These are phyloP conservation scores for Caranx melampygus DNA, from an alignment of 2,113 vertebrate genomes.

Conservation along the genomic window DNA sequence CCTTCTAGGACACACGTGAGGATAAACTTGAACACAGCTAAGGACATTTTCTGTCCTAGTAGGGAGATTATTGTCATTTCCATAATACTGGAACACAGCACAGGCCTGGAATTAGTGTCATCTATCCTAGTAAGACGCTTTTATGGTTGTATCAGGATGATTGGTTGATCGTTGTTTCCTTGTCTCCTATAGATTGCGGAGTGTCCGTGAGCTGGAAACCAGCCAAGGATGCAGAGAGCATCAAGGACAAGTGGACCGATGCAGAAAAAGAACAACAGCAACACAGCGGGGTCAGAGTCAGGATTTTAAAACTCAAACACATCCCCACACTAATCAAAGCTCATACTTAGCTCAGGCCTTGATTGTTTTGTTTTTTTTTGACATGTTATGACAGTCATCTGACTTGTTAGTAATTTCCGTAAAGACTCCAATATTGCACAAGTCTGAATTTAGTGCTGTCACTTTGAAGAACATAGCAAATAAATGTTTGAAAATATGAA, in stretches of 20 bases:
- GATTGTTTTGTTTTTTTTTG: background rate
- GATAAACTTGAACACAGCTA: too few relatives aligned
- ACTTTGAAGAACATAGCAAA: background rate
- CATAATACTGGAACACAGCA: too few relatives aligned
- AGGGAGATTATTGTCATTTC: too few relatives aligned
- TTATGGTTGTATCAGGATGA: background rate
- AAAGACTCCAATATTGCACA: background rate
- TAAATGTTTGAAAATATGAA: too few relatives aligned
- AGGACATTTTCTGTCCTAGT: too few relatives aligned
- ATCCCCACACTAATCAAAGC: background rate
- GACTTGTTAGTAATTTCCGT: too few relatives aligned
- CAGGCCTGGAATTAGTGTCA: too few relatives aligned
- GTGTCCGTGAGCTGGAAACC: slow-evolving; percentile 69
- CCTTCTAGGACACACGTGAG: too few relatives aligned
- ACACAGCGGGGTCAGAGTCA: slow-evolving; percentile 32
- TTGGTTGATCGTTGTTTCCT: slow-evolving; percentile 2
- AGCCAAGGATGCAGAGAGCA: background rate
- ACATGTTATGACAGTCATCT: background rate
- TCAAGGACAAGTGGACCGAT: slow-evolving; percentile 42
- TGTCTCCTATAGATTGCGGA: slow-evolving; percentile 62
- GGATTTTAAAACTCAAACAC: background rate
- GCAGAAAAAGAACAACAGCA: slow-evolving; percentile 27
- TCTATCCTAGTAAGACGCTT: background rate
- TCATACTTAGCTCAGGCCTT: background rate
- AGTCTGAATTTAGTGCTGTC: background rate